Evolutionary conservation across 2,797 vertebrate genomes (phyloP).

Genomic region (Coendou prehensilis): DNA sequence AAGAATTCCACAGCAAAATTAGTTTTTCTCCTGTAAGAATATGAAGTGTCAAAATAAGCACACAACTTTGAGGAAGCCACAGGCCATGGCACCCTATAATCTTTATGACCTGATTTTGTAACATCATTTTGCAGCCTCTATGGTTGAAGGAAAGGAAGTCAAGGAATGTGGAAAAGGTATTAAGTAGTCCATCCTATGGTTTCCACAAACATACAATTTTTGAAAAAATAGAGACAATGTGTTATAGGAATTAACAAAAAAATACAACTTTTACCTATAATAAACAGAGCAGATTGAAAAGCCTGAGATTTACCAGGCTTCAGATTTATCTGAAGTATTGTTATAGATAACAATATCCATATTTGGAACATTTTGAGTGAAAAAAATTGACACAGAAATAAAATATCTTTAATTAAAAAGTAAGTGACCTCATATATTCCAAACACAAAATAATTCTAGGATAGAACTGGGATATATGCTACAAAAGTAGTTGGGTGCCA

Average conservation of each 20-base stretch:
- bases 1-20: background rate
- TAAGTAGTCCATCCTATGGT: background rate
- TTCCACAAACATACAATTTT: constrained; percentile 30
- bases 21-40: constrained; percentile 11
- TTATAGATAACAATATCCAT: background rate
- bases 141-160: background rate
- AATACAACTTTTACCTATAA: background rate
- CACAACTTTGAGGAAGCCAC: background rate
- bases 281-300: background rate
- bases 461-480: background rate
- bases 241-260: background rate
- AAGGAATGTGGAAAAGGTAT: background rate
- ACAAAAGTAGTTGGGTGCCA: background rate
- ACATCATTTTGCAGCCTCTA: background rate
- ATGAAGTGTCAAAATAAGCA: background rate
- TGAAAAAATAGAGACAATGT: background rate
- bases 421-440: background rate
- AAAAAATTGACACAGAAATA: background rate
- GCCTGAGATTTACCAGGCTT: background rate
- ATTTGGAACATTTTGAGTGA: background rate
- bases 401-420: background rate
- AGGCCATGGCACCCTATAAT: background rate
- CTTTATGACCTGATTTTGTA: background rate
- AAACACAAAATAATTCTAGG: background rate
- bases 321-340: background rate